These are phyloP conservation scores for Artemia sp. DNA, from an alignment of 2,888 invertebrate genomes.

Conservation along the genomic window DNA sequence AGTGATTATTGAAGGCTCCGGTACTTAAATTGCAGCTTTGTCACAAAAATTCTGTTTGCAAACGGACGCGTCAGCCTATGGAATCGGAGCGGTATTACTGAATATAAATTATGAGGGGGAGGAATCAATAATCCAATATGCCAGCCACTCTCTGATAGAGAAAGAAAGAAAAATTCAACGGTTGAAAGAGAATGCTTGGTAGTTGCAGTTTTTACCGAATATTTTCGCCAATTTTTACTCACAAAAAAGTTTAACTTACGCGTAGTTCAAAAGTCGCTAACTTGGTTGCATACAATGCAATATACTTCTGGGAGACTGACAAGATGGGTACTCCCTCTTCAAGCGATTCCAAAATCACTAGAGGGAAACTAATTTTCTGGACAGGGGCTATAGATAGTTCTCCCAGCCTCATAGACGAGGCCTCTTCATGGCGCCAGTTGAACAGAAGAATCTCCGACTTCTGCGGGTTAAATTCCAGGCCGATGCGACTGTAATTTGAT, in stretches of 20 bases:
- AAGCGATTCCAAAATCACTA: background rate
- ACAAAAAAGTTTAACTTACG: background rate
- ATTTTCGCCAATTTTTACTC: conserved; percentile 3
- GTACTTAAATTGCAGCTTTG: background rate
- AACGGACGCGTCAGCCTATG: background rate
- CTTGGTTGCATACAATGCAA: conserved; percentile 1
- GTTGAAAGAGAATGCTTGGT: background rate
- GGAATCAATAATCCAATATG: background rate
- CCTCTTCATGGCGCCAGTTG: too few relatives aligned
- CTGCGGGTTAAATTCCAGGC: too few relatives aligned
- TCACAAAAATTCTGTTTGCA: background rate
- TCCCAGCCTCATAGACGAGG: too few relatives aligned
- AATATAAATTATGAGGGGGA: background rate
- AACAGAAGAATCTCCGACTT: too few relatives aligned
- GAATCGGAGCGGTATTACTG: background rate
- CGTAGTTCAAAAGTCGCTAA: background rate
- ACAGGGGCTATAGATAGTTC: too few relatives aligned
- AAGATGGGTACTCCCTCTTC: background rate
- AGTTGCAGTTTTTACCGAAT: background rate
- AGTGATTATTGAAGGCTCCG: background rate
- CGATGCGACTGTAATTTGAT: too few relatives aligned
- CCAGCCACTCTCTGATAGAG: background rate
- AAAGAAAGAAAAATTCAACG: background rate
- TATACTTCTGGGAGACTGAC: background rate
- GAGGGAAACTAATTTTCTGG: too few relatives aligned